phyloP scores from a whole-genome alignment of 2,888 invertebrate genomes.

The Clistopyga incitator region DNA sequence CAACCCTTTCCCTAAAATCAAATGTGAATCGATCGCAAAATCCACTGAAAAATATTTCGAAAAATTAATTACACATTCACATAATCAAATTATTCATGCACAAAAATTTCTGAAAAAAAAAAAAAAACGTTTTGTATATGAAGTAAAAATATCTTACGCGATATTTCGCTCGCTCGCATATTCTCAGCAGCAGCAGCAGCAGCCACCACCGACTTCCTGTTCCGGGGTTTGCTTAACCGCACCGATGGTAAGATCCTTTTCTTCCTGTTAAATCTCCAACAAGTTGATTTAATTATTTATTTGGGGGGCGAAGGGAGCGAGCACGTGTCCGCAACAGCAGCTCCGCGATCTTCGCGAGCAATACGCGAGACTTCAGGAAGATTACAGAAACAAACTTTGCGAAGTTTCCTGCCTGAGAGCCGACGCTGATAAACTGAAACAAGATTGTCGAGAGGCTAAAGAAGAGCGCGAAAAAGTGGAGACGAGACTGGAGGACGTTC shows the following conservation, averaged over 20 bases:
- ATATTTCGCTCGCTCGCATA: conserved; percentile 70
- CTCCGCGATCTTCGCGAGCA: conserved; percentile 87
- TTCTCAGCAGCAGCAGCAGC: conserved; percentile 70
- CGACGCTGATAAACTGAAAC: conserved; percentile 85
- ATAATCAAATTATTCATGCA: no score
- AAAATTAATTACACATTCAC: no score
- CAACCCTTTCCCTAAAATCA: conserved; percentile 23
- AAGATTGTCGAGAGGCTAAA: conserved; percentile 82
- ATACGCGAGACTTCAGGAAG: conserved; percentile 88
- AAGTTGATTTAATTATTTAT: neutral
- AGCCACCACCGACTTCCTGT: conserved; percentile 68
- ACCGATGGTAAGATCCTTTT: conserved; percentile 73
- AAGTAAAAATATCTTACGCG: conserved; percentile 48
- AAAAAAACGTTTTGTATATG: conserved; percentile 33
- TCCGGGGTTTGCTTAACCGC: conserved; percentile 77
- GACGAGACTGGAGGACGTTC: conserved; percentile 86
- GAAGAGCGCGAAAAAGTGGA: conserved; percentile 86
- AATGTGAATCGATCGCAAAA: neutral
- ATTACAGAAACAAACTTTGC: conserved; percentile 88
- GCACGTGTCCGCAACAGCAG: conserved; percentile 85
- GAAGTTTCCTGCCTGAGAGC: conserved; percentile 87
- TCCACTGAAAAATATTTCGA: no score
- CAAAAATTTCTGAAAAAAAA: neutral
- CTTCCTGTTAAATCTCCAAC: neutral
- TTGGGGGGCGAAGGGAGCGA: conserved; percentile 71